Evolutionary conservation across 2,888 invertebrate genomes (phyloP).

Genomic region (Eupeodes latifasciatus): DNA sequence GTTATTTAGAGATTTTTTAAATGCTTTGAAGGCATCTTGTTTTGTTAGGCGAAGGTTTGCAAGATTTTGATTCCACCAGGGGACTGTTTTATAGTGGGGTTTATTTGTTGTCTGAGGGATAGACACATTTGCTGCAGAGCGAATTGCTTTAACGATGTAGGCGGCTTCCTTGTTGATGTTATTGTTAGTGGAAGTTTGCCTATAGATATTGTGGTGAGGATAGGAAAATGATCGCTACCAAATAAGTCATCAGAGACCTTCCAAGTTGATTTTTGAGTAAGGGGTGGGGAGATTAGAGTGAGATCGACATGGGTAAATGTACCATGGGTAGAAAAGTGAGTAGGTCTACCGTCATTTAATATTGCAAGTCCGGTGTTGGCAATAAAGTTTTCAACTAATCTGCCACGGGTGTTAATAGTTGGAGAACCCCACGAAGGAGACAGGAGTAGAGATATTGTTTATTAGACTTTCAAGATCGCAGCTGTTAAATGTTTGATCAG

Average conservation of each 20-base stretch:
- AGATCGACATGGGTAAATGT: constrained; percentile 54
- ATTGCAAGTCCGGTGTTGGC: constrained; percentile 38
- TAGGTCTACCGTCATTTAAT: constrained; percentile 50
- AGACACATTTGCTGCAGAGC: background rate
- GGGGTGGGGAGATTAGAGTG: constrained; percentile 30
- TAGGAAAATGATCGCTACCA: constrained; percentile 29
- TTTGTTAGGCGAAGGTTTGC: background rate
- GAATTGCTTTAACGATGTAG: background rate
- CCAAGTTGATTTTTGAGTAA: constrained; percentile 37
- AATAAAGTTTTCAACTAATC: constrained; percentile 51
- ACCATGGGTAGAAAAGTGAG: constrained; percentile 47
- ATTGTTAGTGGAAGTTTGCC: background rate
- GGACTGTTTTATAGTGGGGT: no score
- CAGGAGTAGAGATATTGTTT: no score
- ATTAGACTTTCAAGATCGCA: no score
- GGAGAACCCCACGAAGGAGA: constrained; percentile 42
- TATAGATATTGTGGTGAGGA: background rate
- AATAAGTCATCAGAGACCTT: constrained; percentile 36
- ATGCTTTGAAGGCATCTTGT: background rate
- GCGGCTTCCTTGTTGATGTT: background rate
- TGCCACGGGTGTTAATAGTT: constrained; percentile 40
- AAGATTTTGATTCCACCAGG: background rate
- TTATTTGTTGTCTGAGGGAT: no score
- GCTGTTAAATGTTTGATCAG: no score
- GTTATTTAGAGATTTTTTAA: background rate